Percentiles rank a stretch among this genome's conserved stretches.
These are phyloP conservation scores for Cassiopea xamachana DNA, from an alignment of 30 jellyfish, hydroid and myxozoan genomes.

Conservation along the genomic window DNA sequence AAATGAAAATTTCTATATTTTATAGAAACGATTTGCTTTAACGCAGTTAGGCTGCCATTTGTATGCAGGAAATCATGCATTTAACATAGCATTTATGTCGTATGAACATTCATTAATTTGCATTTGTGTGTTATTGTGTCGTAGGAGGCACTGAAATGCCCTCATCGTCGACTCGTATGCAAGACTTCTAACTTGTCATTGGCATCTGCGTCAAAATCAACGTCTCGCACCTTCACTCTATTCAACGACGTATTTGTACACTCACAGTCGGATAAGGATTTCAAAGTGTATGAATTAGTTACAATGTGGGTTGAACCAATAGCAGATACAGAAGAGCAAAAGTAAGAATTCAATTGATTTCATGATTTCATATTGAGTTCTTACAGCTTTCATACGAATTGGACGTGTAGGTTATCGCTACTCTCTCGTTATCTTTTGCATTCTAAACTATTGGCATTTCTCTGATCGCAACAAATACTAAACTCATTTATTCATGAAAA, in stretches of 20 bases:
- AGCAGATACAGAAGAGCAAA: slow-evolving; percentile 69
- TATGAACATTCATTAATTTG: not conserved
- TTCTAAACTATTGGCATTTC: no score
- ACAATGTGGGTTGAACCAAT: slow-evolving; percentile 99
- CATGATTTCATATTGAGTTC: no score
- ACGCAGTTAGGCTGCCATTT: no score
- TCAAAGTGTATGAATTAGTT: slow-evolving; percentile 92
- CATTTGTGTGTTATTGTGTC: not conserved
- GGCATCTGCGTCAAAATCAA: slow-evolving; percentile 88
- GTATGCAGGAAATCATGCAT: not conserved
- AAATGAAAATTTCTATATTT: no score
- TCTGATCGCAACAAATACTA: no score
- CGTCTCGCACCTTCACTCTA: slow-evolving; percentile 84
- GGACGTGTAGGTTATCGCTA: no score
- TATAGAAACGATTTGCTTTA: no score
- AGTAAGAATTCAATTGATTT: slow-evolving; percentile 50
- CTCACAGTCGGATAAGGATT: slow-evolving; percentile 89
- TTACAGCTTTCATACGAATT: no score
- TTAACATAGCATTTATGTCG: not conserved
- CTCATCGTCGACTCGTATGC: slow-evolving; percentile 87
- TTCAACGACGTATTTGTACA: slow-evolving; percentile 96
- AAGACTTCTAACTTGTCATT: slow-evolving; percentile 77
- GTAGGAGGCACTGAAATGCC: slow-evolving; percentile 92
- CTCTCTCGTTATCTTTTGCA: no score
- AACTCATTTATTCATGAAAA: no score